A percentile compares a stretch with the other conserved stretches of the same genome.
Evolutionary conservation across 2,888 invertebrate genomes (phyloP).

Genomic region (Agrochola litura): DNA sequence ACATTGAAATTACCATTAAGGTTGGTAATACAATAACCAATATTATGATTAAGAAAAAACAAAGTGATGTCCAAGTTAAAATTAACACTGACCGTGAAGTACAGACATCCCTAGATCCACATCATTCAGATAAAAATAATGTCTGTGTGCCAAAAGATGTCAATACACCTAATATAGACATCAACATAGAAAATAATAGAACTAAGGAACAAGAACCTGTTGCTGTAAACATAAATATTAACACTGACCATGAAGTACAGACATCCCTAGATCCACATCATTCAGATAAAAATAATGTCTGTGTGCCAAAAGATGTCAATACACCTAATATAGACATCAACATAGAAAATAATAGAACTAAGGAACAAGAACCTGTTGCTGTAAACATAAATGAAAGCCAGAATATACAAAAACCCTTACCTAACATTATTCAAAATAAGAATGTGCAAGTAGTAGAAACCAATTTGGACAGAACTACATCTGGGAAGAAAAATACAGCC

Average conservation of each 20-base stretch:
- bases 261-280: slow-evolving; percentile 74
- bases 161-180: slow-evolving; percentile 66
- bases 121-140: slow-evolving; percentile 59
- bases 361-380: slow-evolving; percentile 47
- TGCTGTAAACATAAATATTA: slow-evolving; percentile 61
- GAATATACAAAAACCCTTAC: neutral
- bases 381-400: slow-evolving; percentile 30
- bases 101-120: slow-evolving; percentile 78
- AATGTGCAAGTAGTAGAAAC: slow-evolving; percentile 20
- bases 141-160: slow-evolving; percentile 38
- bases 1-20: slow-evolving; percentile 85
- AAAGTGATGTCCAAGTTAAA: slow-evolving; percentile 81
- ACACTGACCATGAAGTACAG: slow-evolving; percentile 81
- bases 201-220: slow-evolving; percentile 50
- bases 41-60: slow-evolving; percentile 82
- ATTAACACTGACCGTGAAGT: slow-evolving; percentile 80
- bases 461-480: slow-evolving; percentile 68
- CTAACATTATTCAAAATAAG: slow-evolving; percentile 35
- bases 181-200: slow-evolving; percentile 59
- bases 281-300: slow-evolving; percentile 54
- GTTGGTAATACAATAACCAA: slow-evolving; percentile 82
- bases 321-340: slow-evolving; percentile 68
- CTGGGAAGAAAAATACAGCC: slow-evolving; percentile 82
- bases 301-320: slow-evolving; percentile 45
- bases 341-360: slow-evolving; percentile 52